phyloP scores from a whole-genome alignment of 2,113 vertebrate genomes.

The Axis porcinus region DNA sequence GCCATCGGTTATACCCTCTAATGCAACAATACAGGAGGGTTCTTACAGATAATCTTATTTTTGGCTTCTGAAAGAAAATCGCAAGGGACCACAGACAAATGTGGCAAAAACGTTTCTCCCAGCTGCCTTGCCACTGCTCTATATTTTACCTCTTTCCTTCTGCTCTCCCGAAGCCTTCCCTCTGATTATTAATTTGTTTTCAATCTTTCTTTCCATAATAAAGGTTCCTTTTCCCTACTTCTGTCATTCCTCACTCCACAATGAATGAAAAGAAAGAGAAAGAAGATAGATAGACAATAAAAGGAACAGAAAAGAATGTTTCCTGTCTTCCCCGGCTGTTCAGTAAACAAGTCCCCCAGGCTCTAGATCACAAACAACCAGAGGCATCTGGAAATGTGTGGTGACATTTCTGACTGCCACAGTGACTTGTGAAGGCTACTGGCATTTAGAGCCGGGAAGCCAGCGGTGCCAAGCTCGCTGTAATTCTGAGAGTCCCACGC shows the following conservation, averaged over 20 bases:
- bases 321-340: neutral
- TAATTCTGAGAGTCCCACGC: neutral
- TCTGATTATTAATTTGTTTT: neutral
- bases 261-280: neutral
- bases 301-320: neutral
- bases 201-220: neutral
- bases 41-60: neutral
- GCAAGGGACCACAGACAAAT: neutral
- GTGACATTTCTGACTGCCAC: neutral
- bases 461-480: neutral
- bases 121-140: neutral
- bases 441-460: slow-evolving; percentile 37
- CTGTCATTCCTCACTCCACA: neutral
- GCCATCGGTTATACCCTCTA: neutral
- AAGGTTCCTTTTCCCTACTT: neutral
- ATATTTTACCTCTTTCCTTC: neutral
- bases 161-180: neutral
- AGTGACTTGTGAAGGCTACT: neutral
- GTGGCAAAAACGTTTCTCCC: neutral
- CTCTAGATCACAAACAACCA: neutral
- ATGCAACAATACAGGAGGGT: neutral
- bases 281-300: neutral
- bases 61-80: slow-evolving; percentile 3
- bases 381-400: neutral
- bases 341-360: neutral